These are phyloP conservation scores for Conomelus anceps DNA, from an alignment of 2,888 invertebrate genomes.

Conservation along the genomic window DNA sequence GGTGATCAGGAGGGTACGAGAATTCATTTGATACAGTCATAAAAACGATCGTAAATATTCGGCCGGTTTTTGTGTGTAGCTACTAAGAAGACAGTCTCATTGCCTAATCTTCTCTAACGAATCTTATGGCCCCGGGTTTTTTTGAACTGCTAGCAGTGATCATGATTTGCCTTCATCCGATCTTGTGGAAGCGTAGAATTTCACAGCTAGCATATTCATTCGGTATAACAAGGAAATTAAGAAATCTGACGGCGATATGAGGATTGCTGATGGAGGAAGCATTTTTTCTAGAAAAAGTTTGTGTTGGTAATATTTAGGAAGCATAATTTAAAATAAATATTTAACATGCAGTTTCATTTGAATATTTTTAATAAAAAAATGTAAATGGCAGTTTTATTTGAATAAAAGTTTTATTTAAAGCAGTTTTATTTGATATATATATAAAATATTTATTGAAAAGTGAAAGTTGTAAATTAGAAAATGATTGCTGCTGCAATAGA, in stretches of 20 bases:
- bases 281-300: background rate
- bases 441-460: no score
- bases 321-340: no score
- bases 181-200: background rate
- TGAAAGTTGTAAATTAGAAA: no score
- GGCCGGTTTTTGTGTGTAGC: background rate
- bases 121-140: background rate
- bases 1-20: background rate
- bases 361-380: no score
- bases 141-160: background rate
- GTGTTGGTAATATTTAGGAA: background rate
- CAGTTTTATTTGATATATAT: no score
- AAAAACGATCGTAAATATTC: background rate
- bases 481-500: no score
- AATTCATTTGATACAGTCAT: background rate
- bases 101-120: background rate
- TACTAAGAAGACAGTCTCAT: background rate
- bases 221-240: background rate
- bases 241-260: background rate
- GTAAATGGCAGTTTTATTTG: no score
- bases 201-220: background rate
- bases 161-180: background rate
- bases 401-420: no score
- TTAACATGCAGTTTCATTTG: no score
- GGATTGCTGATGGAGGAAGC: background rate